These are phyloP conservation scores for Drosophila takahashii DNA, from an alignment of 1,140 invertebrate genomes.

Conservation along the genomic window DNA sequence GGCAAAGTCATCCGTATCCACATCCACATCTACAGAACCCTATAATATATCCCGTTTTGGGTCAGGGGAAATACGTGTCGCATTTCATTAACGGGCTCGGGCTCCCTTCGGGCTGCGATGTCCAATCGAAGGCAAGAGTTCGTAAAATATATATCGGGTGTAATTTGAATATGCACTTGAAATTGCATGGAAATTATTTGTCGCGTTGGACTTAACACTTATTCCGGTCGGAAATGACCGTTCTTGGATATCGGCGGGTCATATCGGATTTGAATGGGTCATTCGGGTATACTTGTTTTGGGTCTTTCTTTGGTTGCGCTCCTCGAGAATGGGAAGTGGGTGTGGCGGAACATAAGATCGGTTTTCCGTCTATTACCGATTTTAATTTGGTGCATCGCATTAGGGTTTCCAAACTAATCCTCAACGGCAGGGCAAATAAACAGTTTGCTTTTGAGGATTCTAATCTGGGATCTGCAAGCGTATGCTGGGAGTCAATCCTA, in stretches of 20 bases:
- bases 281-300: constrained; percentile 54
- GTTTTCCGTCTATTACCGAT: constrained; percentile 14
- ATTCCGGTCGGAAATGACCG: constrained; percentile 77
- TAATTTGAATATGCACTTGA: constrained; percentile 82
- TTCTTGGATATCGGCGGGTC: constrained; percentile 40
- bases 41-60: constrained; percentile 29
- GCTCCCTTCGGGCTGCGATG: constrained; percentile 27
- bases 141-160: constrained; percentile 65
- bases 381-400: background rate
- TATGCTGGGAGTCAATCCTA: constrained; percentile 48
- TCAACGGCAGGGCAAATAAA: constrained; percentile 12
- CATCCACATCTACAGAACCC: constrained; percentile 19
- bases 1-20: constrained; percentile 34
- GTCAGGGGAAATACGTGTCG: constrained; percentile 79
- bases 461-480: constrained; percentile 32
- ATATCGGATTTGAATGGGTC: constrained; percentile 48
- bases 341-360: constrained; percentile 18
- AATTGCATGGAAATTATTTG: constrained; percentile 79
- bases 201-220: constrained; percentile 63
- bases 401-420: constrained; percentile 27
- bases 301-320: constrained; percentile 19
- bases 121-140: constrained; percentile 59
- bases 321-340: constrained; percentile 41
- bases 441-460: constrained; percentile 1
- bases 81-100: constrained; percentile 78